Evolutionary conservation across 2,113 vertebrate species (phyloP), one percentile per base, ranked within the genome.

Genomic region (Dolichallabes microphthalmus): DNA sequence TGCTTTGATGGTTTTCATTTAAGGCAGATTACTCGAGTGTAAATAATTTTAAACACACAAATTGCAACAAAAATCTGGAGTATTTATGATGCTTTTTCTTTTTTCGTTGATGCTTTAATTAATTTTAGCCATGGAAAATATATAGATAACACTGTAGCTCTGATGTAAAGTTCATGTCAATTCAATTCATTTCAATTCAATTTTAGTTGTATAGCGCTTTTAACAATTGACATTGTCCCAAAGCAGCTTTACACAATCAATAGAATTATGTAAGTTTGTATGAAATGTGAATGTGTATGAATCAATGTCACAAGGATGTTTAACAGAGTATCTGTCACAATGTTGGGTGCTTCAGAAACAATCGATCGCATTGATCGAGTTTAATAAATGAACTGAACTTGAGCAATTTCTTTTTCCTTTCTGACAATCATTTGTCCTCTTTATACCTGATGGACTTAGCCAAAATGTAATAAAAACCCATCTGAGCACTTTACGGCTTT

Each of bases 401-500:
- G 75, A 87, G 68, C 45, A 22, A 84, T 61, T 53, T 77, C 27
- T 55, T 77, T 69, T 53, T 77, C 27, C 52, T 77, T 77, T 57
- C 75, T 77, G 27, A 77, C 27, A 57, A 57, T 32, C 75, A 77
- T 77, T 52, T 13, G 39, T 53, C 55, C 75, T 77, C 74, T 55
- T 57, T 17, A 32, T 77, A n/a, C 57, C 52, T 77, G 75, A 77
- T 77, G n/a, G 75, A 77, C 75, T 77, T 77, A 19, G 75, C 52
- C 52, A 11, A 12, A 77, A 77, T 77, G 52, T 71, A 86, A 74
- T 66, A 86, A 78, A 82, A 85, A 60, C 64, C 60, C 52, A 81
- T 77, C 30, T 53, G 79, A 82, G 68, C 66, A 84, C 82, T 83
- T 84, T 50, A 82, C 39, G 69, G 35, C 35, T 84, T 83, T 76